A percentile compares a stretch with the other conserved stretches of the same genome.
These are phyloP conservation scores for Drosophila orosa DNA, from an alignment of 1,140 invertebrate genomes.

Conservation along the genomic window DNA sequence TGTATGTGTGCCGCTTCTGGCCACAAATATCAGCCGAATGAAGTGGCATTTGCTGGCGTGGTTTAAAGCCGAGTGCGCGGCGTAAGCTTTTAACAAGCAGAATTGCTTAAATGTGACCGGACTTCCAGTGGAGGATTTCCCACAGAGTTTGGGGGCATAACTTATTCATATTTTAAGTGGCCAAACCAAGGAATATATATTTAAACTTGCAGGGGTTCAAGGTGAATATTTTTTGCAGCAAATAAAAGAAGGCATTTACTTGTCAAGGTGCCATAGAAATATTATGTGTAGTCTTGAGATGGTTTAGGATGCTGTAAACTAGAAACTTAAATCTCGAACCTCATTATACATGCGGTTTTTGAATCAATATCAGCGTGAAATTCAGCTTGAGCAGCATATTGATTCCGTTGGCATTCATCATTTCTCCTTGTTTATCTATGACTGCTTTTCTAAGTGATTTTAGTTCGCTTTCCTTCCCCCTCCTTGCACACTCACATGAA, in stretches of 20 bases:
- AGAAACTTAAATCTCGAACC: neutral
- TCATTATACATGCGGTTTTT: slow-evolving; percentile 23
- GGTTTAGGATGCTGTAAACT: too few relatives aligned
- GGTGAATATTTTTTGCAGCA: neutral
- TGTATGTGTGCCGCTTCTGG: slow-evolving; percentile 47
- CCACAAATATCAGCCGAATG: slow-evolving; percentile 79
- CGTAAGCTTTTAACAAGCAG: slow-evolving; percentile 78
- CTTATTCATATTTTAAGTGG: slow-evolving; percentile 19
- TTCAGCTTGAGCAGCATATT: slow-evolving; percentile 9
- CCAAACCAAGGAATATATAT: neutral
- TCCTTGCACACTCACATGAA: slow-evolving; percentile 32
- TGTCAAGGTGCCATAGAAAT: neutral
- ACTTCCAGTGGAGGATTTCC: slow-evolving; percentile 22
- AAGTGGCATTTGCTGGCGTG: slow-evolving; percentile 76
- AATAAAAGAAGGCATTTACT: neutral
- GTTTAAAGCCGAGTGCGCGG: slow-evolving; percentile 77
- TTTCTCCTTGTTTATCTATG: slow-evolving; percentile 31
- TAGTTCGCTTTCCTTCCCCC: slow-evolving; percentile 29
- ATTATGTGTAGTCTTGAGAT: neutral
- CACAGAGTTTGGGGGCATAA: neutral
- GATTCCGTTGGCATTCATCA: slow-evolving; percentile 42
- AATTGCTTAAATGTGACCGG: slow-evolving; percentile 74
- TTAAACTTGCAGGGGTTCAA: neutral
- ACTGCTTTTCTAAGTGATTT: slow-evolving; percentile 76
- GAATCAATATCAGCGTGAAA: slow-evolving; percentile 15